Evolutionary conservation across 2,888 invertebrate species (phyloP).

Genomic region (Entomobrya proxima): DNA sequence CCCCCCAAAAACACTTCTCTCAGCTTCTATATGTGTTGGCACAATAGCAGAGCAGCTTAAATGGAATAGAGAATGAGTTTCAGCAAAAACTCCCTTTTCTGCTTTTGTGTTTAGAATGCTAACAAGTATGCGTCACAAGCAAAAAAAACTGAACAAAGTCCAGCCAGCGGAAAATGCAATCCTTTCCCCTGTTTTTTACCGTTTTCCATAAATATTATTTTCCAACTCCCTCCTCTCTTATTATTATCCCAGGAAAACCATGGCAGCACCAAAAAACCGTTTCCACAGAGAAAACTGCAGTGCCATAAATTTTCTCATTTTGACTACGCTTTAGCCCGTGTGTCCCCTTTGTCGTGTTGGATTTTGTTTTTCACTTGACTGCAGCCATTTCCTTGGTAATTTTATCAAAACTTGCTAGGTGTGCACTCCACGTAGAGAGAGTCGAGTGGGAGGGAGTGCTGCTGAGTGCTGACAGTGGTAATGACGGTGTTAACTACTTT

Average conservation of each 20-base stretch:
- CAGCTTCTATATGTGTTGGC: not conserved
- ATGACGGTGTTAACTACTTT: not conserved
- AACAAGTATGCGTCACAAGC: no score
- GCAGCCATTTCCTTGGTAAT: not conserved
- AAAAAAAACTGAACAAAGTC: not conserved
- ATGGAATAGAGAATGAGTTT: not conserved
- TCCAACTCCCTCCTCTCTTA: no score
- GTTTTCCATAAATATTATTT: constrained; percentile 19
- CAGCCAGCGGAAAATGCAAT: not conserved
- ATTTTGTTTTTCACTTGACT: not conserved
- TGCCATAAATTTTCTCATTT: constrained; percentile 26
- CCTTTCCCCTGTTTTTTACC: constrained; percentile 6
- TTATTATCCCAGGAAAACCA: not conserved
- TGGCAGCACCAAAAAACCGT: no score
- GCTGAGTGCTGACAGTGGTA: not conserved
- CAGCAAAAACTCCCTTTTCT: not conserved
- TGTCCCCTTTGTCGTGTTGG: not conserved
- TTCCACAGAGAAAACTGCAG: constrained; percentile 13
- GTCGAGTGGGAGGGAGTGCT: not conserved
- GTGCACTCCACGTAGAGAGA: not conserved
- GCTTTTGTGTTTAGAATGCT: not conserved
- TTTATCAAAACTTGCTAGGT: not conserved
- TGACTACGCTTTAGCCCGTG: not conserved
- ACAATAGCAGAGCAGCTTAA: not conserved
- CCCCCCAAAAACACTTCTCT: not conserved